Evolutionary conservation across 1,140 invertebrate genomes (phyloP).

Genomic region (Scylla paramamosain): DNA sequence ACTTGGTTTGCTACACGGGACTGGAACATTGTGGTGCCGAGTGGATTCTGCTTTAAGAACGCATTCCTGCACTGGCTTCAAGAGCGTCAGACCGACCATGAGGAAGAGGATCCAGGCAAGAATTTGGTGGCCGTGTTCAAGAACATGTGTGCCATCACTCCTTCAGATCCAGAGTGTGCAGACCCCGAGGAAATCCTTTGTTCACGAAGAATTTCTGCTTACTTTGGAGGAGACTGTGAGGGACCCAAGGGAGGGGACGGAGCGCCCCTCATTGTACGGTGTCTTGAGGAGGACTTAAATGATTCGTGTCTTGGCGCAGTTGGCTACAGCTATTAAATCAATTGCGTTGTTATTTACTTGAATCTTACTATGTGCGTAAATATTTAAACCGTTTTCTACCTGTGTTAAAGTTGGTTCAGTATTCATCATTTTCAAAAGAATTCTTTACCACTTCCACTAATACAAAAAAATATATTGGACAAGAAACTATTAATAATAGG

Average conservation of each 20-base stretch:
- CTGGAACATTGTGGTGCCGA: background rate
- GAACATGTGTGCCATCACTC: background rate
- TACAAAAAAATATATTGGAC: too few species aligned
- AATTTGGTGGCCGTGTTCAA: background rate
- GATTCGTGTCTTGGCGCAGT: background rate
- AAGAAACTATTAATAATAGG: too few species aligned
- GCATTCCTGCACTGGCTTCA: background rate
- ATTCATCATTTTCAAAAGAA: too few species aligned
- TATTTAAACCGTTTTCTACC: too few species aligned
- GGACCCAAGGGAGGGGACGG: background rate
- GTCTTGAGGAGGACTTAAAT: background rate
- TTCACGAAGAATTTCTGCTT: background rate
- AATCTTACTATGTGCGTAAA: too few species aligned
- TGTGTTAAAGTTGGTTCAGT: too few species aligned
- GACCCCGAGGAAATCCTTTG: background rate
- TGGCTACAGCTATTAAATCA: too few species aligned
- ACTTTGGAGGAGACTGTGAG: slow-evolving; percentile 52
- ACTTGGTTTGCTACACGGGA: background rate
- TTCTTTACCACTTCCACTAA: too few species aligned
- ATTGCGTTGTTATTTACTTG: too few species aligned
- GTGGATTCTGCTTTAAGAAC: background rate
- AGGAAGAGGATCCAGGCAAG: background rate
- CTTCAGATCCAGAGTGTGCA: too few species aligned
- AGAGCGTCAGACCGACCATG: background rate
- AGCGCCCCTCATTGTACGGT: background rate